Evolutionary conservation across 2,113 vertebrate genomes (phyloP), one percentile per base, ranked within the genome.

Genomic region (Sapajus apella): DNA sequence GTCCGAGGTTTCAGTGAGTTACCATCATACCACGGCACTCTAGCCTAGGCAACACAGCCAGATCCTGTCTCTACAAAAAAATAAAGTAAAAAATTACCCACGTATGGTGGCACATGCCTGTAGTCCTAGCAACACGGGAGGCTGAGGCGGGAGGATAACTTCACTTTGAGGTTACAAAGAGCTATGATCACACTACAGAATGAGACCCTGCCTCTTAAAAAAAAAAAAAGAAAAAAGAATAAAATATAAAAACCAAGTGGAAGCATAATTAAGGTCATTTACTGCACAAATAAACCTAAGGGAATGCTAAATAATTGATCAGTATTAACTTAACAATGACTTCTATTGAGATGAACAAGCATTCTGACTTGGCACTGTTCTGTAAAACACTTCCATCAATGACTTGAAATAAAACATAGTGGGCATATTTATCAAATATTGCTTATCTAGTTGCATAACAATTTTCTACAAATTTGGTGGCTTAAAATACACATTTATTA

Each of bases 231-330:
- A 27, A 27, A 61, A 27, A 27, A 58, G 9, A 58, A 9, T 10
- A 61, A 61, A 61, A 30, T 11, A 72, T 70, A 68, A 6, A 92
- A 25, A 79, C 23, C n/a, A 87, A 72, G 23, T 20, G 1, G 35
- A 86, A 93, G n/a, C 35, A 95, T 37, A 92, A 70, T 84, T 43
- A 77, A 73, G n/a, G 37, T 14, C 16, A 81, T 93, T 95, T 81
- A 20, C 80, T 68, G 6, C 16, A 85, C 32, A 83, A 75, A 43
- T 52, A 88, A 83, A 89, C 56, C n/a, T 66, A 81, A 81, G 12
- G 18, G 21, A 83, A 21, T 66, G n/a, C n/a, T 76, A 76, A 55
- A 9, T 83, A 90, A 56, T 37, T 58, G 37, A 84, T 90, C 16
- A 84, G 12, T 56, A 90, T 90, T 55, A 83, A 90, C 25, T 66